Conservation (phyloP, 2,888 invertebrate species). For the Spisula subtruncata region DNA sequence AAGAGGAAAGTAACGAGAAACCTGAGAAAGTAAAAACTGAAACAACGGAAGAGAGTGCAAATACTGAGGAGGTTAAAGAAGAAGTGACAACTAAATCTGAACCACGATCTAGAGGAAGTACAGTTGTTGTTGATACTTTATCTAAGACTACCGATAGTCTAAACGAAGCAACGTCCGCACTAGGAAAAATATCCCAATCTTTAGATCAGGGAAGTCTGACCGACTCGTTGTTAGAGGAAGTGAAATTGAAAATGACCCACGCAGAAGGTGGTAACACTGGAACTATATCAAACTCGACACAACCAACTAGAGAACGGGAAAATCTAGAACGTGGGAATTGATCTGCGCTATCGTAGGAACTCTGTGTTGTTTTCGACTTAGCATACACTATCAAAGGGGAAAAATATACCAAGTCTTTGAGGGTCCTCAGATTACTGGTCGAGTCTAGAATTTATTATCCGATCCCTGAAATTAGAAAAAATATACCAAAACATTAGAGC, state of each 20-base stretch:
- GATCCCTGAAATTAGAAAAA: too few species aligned
- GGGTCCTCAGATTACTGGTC: too few species aligned
- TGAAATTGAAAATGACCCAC: conserved; percentile 80
- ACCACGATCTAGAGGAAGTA: conserved; percentile 43
- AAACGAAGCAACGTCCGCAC: conserved; percentile 63
- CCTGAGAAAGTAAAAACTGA: not conserved
- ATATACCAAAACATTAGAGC: too few species aligned
- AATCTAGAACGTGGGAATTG: conserved; percentile 66
- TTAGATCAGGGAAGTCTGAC: conserved; percentile 65
- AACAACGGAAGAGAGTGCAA: not conserved
- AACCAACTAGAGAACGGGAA: conserved; percentile 56
- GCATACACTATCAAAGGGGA: too few species aligned
- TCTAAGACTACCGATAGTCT: conserved; percentile 65
- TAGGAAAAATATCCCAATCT: conserved; percentile 60
- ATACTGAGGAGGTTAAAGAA: not conserved
- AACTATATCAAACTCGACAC: conserved; percentile 22
- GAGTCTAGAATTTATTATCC: too few species aligned
- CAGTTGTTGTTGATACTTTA: conserved; percentile 57
- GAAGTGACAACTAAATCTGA: conserved; percentile 29
- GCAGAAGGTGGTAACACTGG: conserved; percentile 55
- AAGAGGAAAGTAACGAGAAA: conserved; percentile 25
- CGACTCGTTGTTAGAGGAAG: conserved; percentile 70
- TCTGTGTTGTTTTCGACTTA: not conserved
- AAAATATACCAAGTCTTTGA: too few species aligned
- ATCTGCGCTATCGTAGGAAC: not conserved